These are phyloP conservation scores for Penaeus japonicus DNA, from an alignment of 1,140 invertebrate species.

Conservation along the genomic window DNA sequence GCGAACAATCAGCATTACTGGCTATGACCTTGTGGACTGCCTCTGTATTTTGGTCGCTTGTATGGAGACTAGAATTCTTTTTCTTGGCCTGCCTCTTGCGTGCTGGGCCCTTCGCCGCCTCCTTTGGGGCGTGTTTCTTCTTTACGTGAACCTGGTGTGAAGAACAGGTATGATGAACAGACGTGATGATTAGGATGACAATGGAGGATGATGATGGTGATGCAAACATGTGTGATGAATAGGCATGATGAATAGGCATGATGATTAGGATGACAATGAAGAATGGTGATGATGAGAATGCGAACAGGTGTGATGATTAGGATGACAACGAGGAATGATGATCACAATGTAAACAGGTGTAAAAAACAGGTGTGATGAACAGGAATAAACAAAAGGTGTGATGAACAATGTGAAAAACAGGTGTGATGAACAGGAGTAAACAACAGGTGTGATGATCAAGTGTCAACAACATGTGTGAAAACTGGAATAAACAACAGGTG, in stretches of 20 bases:
- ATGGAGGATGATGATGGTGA: no score
- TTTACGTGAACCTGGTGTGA: conserved; percentile 15
- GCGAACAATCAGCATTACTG: conserved; percentile 37
- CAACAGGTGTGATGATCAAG: no score
- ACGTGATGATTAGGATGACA: no score
- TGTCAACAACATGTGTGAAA: no score
- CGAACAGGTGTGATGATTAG: not conserved
- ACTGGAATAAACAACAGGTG: not conserved
- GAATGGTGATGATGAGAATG: no score
- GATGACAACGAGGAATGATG: no score
- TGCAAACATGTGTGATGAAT: no score
- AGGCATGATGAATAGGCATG: not conserved
- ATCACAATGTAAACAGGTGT: no score
- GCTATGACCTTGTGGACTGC: conserved; percentile 10
- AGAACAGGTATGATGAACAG: not conserved
- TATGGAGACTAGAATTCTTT: not conserved
- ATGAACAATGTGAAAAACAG: not conserved
- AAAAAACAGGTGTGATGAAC: not conserved
- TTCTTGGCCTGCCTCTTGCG: conserved; percentile 27
- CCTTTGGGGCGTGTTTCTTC: conserved; percentile 36
- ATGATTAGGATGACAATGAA: no score
- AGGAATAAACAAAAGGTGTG: not conserved
- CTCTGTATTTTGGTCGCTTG: not conserved
- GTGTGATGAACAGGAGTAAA: not conserved
- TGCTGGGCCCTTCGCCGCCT: not conserved